These are phyloP conservation scores for Pachyuromys duprasi DNA, from an alignment of 2,797 vertebrate species.

Conservation along the genomic window DNA sequence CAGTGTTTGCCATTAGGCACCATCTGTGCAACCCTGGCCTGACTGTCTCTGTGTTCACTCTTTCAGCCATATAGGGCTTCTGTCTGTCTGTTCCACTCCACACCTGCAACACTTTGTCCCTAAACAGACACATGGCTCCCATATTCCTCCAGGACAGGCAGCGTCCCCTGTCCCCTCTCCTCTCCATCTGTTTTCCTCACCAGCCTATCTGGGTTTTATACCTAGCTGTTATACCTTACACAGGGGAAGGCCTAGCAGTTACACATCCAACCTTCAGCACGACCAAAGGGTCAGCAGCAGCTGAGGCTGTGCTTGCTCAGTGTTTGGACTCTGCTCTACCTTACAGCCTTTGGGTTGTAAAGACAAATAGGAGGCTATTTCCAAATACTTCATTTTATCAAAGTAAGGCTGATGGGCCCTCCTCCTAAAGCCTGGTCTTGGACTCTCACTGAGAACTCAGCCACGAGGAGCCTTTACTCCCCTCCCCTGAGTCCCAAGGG, in stretches of 20 bases:
- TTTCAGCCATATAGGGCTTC: background rate
- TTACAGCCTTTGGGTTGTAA: background rate
- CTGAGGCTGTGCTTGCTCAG: background rate
- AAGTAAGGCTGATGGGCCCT: background rate
- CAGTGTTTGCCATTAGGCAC: background rate
- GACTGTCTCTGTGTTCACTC: background rate
- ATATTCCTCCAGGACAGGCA: background rate
- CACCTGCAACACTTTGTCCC: background rate
- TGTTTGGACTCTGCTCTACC: background rate
- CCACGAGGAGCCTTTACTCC: background rate
- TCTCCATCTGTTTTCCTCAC: background rate
- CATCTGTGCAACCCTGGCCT: background rate
- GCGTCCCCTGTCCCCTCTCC: background rate
- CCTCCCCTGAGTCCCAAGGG: background rate
- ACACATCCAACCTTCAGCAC: no score
- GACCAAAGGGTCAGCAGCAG: background rate
- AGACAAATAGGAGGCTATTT: background rate
- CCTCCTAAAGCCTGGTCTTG: no score
- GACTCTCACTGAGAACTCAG: background rate
- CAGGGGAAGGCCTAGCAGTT: background rate
- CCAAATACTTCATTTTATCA: conserved; percentile 5
- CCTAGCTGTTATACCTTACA: background rate
- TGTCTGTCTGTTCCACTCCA: background rate
- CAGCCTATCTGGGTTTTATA: background rate
- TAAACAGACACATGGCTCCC: background rate